Conservation (phyloP, 2,113 vertebrate genomes). For the Takifugu flavidus region DNA sequence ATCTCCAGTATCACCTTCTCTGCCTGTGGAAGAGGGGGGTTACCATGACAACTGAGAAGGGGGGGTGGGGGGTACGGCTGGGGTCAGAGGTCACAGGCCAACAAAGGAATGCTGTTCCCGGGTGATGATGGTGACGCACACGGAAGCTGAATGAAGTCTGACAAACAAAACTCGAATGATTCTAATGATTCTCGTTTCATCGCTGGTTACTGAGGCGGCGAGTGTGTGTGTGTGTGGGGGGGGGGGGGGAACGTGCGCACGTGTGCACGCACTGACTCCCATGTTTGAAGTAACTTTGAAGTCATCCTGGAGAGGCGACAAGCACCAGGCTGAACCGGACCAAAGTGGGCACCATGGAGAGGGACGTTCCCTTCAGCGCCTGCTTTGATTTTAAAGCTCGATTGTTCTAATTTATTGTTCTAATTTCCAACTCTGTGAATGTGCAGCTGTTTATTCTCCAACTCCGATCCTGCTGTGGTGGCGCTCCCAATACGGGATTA, state of each 20-base stretch:
- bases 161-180: too few species aligned
- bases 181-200: too few species aligned
- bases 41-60: constrained; percentile 15
- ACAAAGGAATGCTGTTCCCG: constrained; percentile 12
- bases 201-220: too few species aligned
- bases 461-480: background rate
- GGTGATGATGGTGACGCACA: too few species aligned
- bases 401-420: too few species aligned
- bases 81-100: constrained; percentile 12
- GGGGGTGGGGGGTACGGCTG: background rate
- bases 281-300: constrained; percentile 76
- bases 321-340: constrained; percentile 42
- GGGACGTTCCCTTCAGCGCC: too few species aligned
- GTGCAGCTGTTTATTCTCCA: background rate
- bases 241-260: too few species aligned
- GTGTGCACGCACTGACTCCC: constrained; percentile 36
- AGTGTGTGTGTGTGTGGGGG: constrained; percentile 4
- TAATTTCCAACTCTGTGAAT: constrained; percentile 5
- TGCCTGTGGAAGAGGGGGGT: constrained; percentile 70
- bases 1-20: constrained; percentile 89
- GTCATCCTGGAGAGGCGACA: constrained; percentile 55
- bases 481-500: constrained; percentile 49
- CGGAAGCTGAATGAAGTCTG: too few species aligned
- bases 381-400: background rate
- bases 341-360: constrained; percentile 65